phyloP scores from a whole-genome alignment of 2,797 vertebrate species.

The Hafferia zeledoni region DNA sequence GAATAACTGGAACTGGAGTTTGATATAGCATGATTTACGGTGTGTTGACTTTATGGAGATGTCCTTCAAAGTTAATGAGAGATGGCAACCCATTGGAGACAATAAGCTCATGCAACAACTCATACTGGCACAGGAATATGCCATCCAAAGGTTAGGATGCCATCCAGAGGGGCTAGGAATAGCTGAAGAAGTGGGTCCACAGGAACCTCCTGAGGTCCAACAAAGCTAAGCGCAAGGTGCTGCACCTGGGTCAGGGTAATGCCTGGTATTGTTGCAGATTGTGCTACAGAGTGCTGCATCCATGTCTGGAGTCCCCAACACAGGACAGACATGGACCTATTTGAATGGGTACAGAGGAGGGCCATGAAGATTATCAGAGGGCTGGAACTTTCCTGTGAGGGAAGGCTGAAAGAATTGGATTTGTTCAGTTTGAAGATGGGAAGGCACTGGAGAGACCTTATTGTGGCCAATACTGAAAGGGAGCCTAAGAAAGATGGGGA shows the following conservation, averaged over 20 bases:
- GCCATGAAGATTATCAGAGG: background rate
- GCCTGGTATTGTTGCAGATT: rapidly evolving
- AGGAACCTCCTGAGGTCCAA: background rate
- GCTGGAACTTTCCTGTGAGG: background rate
- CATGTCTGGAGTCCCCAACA: background rate
- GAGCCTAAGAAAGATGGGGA: background rate
- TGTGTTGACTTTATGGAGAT: background rate
- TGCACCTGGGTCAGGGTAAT: background rate
- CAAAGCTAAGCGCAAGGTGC: background rate
- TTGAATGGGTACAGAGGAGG: background rate
- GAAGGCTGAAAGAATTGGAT: background rate
- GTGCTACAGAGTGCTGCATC: background rate
- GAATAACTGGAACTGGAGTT: background rate
- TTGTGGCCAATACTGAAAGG: background rate
- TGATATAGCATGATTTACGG: background rate
- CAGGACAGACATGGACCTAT: background rate
- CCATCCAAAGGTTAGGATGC: background rate
- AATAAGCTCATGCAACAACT: background rate
- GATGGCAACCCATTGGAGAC: background rate
- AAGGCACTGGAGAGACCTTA: background rate
- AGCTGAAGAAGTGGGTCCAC: background rate
- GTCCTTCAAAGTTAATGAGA: background rate
- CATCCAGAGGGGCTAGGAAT: background rate
- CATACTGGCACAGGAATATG: background rate
- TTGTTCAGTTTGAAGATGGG: background rate